phyloP scores from a whole-genome alignment of 2,888 invertebrate genomes.

The Tetranychus truncatus region DNA sequence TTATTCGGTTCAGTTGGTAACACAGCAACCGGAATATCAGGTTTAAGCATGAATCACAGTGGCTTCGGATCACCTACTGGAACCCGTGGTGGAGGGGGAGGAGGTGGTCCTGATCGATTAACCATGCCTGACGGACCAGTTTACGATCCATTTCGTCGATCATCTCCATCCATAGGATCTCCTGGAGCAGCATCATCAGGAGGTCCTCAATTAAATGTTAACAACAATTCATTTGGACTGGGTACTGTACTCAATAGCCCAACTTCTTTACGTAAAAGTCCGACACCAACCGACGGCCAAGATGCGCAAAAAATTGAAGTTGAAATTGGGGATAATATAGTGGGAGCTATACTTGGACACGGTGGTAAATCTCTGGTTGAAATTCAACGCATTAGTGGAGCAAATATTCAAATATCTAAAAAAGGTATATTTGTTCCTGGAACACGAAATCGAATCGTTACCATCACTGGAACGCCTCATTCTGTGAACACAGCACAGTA shows the following conservation, averaged over 20 bases:
- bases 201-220: conserved; percentile 34
- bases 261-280: conserved; percentile 31
- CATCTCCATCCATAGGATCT: conserved; percentile 28
- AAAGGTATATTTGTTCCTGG: conserved; percentile 93
- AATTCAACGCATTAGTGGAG: conserved; percentile 89
- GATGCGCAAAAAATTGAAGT: conserved; percentile 46
- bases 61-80: conserved; percentile 23
- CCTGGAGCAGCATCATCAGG: conserved; percentile 38
- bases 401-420: conserved; percentile 95
- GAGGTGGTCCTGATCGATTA: conserved; percentile 23
- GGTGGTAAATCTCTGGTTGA: conserved; percentile 83
- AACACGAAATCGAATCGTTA: conserved; percentile 88
- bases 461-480: conserved; percentile 71
- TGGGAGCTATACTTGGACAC: conserved; percentile 90
- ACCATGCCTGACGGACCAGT: conserved; percentile 24
- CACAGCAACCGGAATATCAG: conserved; percentile 1
- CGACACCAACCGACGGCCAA: conserved; percentile 29
- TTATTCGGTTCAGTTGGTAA: conserved; percentile 31
- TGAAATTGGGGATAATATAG: conserved; percentile 80
- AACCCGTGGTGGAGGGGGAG: conserved; percentile 19
- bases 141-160: conserved; percentile 28
- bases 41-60: conserved; percentile 16
- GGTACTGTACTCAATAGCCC: conserved; percentile 38
- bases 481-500: conserved; percentile 79
- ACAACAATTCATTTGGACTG: conserved; percentile 72